Base-by-base conservation (phyloP, 2,888 invertebrate genomes). In the Gortyna flavago region DNA sequence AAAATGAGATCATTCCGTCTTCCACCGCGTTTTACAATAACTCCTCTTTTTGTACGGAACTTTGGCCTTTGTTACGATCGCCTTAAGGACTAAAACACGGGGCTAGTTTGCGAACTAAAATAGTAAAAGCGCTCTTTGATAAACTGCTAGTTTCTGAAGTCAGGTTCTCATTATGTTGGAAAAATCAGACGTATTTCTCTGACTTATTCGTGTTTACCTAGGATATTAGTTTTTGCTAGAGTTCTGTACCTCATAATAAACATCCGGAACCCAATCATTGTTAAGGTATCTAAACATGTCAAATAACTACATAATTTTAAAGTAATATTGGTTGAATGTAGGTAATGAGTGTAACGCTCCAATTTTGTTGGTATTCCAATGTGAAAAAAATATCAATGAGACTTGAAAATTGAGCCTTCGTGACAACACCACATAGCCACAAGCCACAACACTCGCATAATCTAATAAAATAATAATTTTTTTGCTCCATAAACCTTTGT, bases 1-100 rank as follows among this genome's bases (percentile, higher is more conserved):
- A 93, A 92, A 94, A 94, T 94, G 93, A 93, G 93, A 93, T 92
- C 92, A 92, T 92, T 94, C 91, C 89, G 90, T 92, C 91, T 92
- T 90, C 89, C 85, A 59, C 84, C 84, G 77, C 86, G 85, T 84
- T 89, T 85, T 86, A 89, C 88, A 90, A 89, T 89, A 89, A 88
- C 85, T 88, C 77, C 76, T 79, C 69, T 83, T 85, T 87, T 79
- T 80, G 68, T 78, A 72, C 51, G 29, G 72, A 80, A 85, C 85
- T 83, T 75, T 79, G 72, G 70, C 72, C 71, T 77, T 77, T 82
- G 75, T 84, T 75, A 79, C 78, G 38, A 67, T 44, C 21, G 32
- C 44, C 65, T 4, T 66, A 78, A 70, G 79, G 74, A 59, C 70
- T 73, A 62, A 72, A 72, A 70, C 57, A 62, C 21, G 18, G 0